A percentile compares a stretch with the other conserved stretches of the same genome.
These are phyloP conservation scores for Synanthedon andrenaeformis DNA, from an alignment of 2,888 invertebrate genomes.

Conservation along the genomic window DNA sequence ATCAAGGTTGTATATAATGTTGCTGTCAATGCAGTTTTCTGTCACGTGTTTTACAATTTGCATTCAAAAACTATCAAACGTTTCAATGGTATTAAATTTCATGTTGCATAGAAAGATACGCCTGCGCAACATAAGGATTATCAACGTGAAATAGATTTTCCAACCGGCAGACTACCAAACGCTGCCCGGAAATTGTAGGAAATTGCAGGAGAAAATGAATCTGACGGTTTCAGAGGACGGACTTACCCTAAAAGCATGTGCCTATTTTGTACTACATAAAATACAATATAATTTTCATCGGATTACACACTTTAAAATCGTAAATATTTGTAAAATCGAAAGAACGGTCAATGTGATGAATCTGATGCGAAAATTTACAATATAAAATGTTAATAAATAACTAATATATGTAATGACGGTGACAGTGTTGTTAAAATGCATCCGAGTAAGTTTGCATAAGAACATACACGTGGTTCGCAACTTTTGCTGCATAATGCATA, in stretches of 20 bases:
- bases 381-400: no score
- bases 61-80: not conserved
- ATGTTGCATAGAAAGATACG: not conserved
- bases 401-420: no score
- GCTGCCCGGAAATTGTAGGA: slow-evolving; percentile 69
- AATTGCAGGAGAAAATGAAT: slow-evolving; percentile 70
- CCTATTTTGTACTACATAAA: not conserved
- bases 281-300: no score
- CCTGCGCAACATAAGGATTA: slow-evolving; percentile 17
- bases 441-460: no score
- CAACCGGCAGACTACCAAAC: slow-evolving; percentile 52
- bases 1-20: slow-evolving; percentile 2
- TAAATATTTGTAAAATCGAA: no score
- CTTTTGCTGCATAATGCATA: not conserved
- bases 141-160: slow-evolving; percentile 53
- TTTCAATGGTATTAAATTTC: not conserved
- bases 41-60: no score
- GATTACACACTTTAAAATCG: no score
- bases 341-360: no score
- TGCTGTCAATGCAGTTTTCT: not conserved
- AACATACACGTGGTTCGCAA: no score
- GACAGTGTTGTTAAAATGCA: no score
- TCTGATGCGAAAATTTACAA: no score
- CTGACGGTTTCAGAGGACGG: slow-evolving; percentile 54
- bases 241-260: slow-evolving; percentile 9